Evolutionary conservation across 1,140 invertebrate genomes (phyloP), one percentile per base, ranked within the genome.

Genomic region (Drosophila trapezifrons): DNA sequence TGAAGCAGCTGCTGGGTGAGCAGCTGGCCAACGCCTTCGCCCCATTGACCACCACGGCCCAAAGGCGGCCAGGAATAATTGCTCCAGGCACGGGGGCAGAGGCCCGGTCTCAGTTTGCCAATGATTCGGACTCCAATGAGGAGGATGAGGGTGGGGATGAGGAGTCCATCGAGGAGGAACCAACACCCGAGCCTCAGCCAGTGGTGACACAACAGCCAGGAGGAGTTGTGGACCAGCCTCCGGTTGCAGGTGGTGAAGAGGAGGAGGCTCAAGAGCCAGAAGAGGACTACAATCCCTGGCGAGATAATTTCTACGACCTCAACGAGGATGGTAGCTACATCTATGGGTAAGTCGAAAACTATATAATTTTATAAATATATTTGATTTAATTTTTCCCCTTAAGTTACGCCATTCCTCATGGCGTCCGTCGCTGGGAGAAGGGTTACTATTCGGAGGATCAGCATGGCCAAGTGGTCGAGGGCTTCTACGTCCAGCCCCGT

Each of bases 361-460:
- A 5, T 38, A 37, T 0, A 15, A 15, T 12, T 15, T 10, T 32
- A 8, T 27, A 13, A 40, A 8, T 57, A 6, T 35, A 8, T 17
- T 10, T 32, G 4, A 13, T 20, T 20, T 9, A 4, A 22, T 40
- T 15, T 2, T 32, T 17, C 6, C 29, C 5, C 18, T 2, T 2
- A 0, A 87, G 83, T 6, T 89, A 89, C 37, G 66, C 84, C 2
- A 64, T 89, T 27, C 84, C 84, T 0, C 76, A 89, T 25, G 84
- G 84, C 25, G 80, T 89, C 0, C 84, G 84, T 12, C 84, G 84
- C 43, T 89, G 80, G 74, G 84, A 89, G n/a, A 81, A 64, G 13
- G 74, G 84, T 9, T 80, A 29, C 49, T 55, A 54, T 25, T 54
- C 77, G 2, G 51, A 62, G n/a, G 56, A 62, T 22, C 67, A 73